Percentiles rank a stretch among this genome's conserved stretches.
phyloP scores from a whole-genome alignment of 2,797 vertebrate species.

The Pachyuromys duprasi region DNA sequence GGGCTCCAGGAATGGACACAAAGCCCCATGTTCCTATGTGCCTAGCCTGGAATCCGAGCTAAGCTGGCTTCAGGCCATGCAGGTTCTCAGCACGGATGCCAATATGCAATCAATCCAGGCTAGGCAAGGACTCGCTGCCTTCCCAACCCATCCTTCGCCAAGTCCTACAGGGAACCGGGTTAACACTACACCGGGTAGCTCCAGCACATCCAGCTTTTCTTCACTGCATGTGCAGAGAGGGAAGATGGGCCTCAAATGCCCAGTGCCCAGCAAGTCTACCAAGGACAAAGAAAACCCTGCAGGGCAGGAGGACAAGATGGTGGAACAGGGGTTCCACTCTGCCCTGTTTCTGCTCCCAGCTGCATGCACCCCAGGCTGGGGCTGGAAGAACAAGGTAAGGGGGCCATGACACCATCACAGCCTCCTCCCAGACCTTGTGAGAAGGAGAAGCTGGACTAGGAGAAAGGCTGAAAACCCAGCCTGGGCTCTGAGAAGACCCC shows the following conservation, averaged over 20 bases:
- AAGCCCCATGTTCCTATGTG: accelerated
- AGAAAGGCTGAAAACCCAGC: not conserved
- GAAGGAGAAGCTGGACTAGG: no score
- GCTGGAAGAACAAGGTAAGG: no score
- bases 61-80: not conserved
- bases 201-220: accelerated
- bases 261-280: not conserved
- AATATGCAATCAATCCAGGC: accelerated
- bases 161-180: not conserved
- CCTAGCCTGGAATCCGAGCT: not conserved
- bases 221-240: accelerated
- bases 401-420: not conserved
- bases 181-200: not conserved
- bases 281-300: not conserved
- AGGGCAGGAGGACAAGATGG: no score
- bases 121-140: accelerated
- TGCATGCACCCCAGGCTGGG: not conserved
- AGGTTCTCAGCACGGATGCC: no score
- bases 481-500: no score
- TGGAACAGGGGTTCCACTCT: not conserved
- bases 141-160: accelerated
- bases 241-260: no score
- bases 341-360: not conserved
- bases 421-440: not conserved
- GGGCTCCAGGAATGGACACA: accelerated